Evolutionary conservation across 2,113 vertebrate genomes (phyloP).

Genomic region (Megaceryle maxima): DNA sequence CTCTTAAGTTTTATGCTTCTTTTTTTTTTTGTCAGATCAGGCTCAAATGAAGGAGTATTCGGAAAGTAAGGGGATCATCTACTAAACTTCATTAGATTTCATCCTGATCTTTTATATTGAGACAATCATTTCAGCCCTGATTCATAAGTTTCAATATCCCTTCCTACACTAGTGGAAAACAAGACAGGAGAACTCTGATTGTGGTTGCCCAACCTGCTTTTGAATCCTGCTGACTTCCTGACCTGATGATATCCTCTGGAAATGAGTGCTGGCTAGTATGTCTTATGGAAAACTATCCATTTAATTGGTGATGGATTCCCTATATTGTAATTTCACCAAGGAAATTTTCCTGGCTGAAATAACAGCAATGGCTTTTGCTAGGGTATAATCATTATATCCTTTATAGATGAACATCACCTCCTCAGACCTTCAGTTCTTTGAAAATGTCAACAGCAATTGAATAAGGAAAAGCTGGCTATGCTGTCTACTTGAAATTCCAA

Average conservation of each 20-base stretch:
- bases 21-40: neutral
- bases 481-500: neutral
- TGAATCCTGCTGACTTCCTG: neutral
- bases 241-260: neutral
- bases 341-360: neutral
- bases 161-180: neutral
- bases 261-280: neutral
- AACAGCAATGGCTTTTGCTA: neutral
- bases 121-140: neutral
- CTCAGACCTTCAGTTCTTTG: neutral
- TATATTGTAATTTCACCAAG: neutral
- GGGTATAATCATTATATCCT: neutral
- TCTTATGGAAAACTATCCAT: neutral
- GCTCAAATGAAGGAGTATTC: neutral
- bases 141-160: neutral
- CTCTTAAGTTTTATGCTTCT: neutral
- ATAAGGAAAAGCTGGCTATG: neutral
- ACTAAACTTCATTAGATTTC: neutral
- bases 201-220: neutral
- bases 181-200: neutral
- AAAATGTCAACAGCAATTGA: constrained; percentile 7
- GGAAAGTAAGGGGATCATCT: neutral
- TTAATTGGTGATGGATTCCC: neutral
- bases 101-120: neutral
- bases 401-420: neutral